Conservation (phyloP, 2,797 vertebrate species). For the Chiloscyllium punctatum region DNA sequence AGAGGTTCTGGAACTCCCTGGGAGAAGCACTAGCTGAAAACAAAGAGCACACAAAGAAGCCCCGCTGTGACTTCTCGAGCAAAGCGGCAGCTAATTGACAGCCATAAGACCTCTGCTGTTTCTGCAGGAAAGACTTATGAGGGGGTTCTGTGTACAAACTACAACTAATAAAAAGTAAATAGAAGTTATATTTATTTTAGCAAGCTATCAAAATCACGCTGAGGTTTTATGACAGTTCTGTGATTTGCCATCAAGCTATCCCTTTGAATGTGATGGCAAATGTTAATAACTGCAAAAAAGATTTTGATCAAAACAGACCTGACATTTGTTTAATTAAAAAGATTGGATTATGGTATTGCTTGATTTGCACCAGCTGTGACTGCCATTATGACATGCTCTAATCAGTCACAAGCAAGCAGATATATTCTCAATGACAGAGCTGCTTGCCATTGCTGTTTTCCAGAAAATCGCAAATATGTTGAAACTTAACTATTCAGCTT, state of each 20-base stretch:
- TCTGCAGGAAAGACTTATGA: background rate
- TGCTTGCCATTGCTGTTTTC: background rate
- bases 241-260: background rate
- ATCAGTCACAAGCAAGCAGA: background rate
- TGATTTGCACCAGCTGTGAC: slow-evolving; percentile 21
- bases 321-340: slow-evolving; percentile 44
- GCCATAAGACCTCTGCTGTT: background rate
- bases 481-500: slow-evolving; percentile 24
- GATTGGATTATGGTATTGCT: slow-evolving; percentile 37
- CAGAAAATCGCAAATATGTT: slow-evolving; percentile 21
- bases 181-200: background rate
- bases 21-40: background rate
- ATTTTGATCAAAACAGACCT: slow-evolving; percentile 42
- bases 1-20: slow-evolving; percentile 7
- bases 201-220: background rate
- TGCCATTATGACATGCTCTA: background rate
- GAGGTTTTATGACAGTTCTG: background rate
- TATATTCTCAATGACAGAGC: slow-evolving; percentile 12
- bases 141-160: background rate
- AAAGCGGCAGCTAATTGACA: background rate
- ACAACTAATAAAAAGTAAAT: background rate
- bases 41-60: background rate
- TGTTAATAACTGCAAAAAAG: slow-evolving; percentile 45
- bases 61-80: background rate
- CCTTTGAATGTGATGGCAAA: background rate